Evolutionary conservation across 2,888 invertebrate species (phyloP).

Genomic region (Cerastoderma edule): DNA sequence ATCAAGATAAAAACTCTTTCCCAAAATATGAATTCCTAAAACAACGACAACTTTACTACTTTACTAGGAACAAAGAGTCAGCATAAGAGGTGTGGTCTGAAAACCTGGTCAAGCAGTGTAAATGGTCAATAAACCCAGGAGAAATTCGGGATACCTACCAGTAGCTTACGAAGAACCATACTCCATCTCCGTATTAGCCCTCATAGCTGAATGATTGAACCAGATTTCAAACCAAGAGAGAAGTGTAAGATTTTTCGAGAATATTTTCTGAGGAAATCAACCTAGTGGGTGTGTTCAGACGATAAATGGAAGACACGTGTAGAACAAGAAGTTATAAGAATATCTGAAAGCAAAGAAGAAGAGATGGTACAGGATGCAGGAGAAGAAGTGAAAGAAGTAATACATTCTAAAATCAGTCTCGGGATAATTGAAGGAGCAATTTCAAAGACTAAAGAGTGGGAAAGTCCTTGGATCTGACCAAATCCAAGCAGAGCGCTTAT

Average conservation of each 20-base stretch:
- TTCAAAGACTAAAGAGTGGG: too few species aligned
- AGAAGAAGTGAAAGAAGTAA: not conserved
- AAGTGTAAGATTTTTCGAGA: conserved; percentile 5
- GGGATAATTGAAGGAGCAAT: too few species aligned
- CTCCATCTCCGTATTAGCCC: conserved; percentile 3
- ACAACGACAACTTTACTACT: not conserved
- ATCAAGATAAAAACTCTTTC: not conserved
- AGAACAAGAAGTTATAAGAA: not conserved
- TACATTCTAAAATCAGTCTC: too few species aligned
- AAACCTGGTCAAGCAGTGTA: conserved; percentile 4
- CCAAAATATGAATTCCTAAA: not conserved
- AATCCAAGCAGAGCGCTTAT: too few species aligned
- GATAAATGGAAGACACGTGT: not conserved
- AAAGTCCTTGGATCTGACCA: too few species aligned
- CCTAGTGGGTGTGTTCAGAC: not conserved
- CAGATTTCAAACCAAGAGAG: not conserved
- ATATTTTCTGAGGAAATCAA: conserved; percentile 2
- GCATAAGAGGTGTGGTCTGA: conserved; percentile 17
- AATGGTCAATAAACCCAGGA: not conserved
- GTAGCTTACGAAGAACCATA: conserved; percentile 1
- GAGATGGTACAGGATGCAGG: not conserved
- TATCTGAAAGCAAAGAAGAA: not conserved
- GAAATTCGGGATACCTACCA: conserved; percentile 16
- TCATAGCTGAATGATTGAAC: not conserved
- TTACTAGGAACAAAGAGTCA: not conserved